These are phyloP conservation scores for Pinna nobilis DNA, from an alignment of 1,140 invertebrate species.

Conservation along the genomic window DNA sequence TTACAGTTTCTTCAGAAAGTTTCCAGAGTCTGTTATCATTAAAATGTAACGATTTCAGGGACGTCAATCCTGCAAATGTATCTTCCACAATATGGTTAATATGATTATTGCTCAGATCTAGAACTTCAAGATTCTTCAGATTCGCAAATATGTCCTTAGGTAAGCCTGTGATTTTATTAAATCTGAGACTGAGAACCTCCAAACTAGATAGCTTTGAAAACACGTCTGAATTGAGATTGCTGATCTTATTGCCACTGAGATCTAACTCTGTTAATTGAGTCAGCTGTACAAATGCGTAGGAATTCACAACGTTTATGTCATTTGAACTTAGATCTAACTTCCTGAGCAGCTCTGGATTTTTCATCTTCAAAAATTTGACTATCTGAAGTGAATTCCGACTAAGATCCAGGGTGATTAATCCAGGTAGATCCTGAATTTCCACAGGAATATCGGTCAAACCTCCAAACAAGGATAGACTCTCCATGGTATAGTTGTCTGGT, in stretches of 20 bases:
- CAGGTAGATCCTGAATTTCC: not conserved
- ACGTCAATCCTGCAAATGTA: slow-evolving; percentile 28
- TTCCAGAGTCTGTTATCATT: slow-evolving; percentile 40
- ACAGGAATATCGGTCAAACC: not conserved
- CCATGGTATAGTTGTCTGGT: not conserved
- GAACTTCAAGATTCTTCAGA: slow-evolving; percentile 36
- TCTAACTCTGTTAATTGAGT: slow-evolving; percentile 26
- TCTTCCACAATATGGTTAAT: slow-evolving; percentile 34
- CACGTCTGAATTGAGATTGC: slow-evolving; percentile 13
- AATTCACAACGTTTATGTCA: slow-evolving; percentile 1
- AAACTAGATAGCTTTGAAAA: slow-evolving; percentile 53
- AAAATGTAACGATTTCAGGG: slow-evolving; percentile 37
- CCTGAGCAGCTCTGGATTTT: not conserved
- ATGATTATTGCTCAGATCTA: slow-evolving; percentile 50
- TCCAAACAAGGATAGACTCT: slow-evolving; percentile 3
- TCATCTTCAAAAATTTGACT: not conserved
- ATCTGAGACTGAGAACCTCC: slow-evolving; percentile 46
- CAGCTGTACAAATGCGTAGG: not conserved
- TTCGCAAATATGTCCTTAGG: slow-evolving; percentile 38
- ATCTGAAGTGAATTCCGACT: not conserved
- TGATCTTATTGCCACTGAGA: slow-evolving; percentile 53
- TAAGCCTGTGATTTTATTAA: slow-evolving; percentile 49
- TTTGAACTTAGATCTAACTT: slow-evolving; percentile 5
- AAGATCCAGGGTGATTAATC: slow-evolving; percentile 7
- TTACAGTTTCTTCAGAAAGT: slow-evolving; percentile 26